These are phyloP conservation scores for Agapostemon virescens DNA, from an alignment of 2,888 invertebrate genomes.

Conservation along the genomic window DNA sequence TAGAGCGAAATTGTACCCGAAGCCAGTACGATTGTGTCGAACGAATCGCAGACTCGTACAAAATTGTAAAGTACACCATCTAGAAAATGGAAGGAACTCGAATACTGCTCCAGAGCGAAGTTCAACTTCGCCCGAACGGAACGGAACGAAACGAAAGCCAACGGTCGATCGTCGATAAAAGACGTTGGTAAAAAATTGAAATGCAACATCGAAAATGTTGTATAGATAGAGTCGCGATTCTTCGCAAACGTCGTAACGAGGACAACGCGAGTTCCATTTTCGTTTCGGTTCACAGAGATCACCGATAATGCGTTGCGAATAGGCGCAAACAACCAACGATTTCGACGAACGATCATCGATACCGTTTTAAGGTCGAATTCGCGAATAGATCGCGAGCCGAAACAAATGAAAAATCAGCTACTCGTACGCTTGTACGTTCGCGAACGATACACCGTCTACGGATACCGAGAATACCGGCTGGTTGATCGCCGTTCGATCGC, in stretches of 20 bases:
- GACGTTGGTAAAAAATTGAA: not conserved
- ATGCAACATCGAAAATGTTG: too few species aligned
- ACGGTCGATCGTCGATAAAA: not conserved
- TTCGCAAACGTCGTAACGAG: not conserved
- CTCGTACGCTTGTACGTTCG: not conserved
- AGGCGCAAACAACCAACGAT: not conserved
- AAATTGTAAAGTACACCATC: conserved; percentile 40
- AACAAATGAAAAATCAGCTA: not conserved
- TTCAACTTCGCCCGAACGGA: not conserved
- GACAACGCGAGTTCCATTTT: not conserved
- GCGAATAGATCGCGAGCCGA: not conserved
- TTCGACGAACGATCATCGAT: not conserved
- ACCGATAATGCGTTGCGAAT: not conserved
- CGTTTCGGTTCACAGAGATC: not conserved
- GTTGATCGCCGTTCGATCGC: not conserved
- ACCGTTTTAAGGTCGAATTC: not conserved
- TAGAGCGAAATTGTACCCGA: conserved; percentile 29
- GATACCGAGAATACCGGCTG: not conserved
- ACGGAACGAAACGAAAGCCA: not conserved
- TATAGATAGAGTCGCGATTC: not conserved
- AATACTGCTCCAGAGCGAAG: conserved; percentile 19
- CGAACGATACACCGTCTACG: not conserved
- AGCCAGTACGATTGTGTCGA: conserved; percentile 8
- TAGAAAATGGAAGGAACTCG: conserved; percentile 51
- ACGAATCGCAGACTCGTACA: conserved; percentile 24